Evolutionary conservation across 2,113 vertebrate species (phyloP).

Genomic region (Lamprologus speciosus): DNA sequence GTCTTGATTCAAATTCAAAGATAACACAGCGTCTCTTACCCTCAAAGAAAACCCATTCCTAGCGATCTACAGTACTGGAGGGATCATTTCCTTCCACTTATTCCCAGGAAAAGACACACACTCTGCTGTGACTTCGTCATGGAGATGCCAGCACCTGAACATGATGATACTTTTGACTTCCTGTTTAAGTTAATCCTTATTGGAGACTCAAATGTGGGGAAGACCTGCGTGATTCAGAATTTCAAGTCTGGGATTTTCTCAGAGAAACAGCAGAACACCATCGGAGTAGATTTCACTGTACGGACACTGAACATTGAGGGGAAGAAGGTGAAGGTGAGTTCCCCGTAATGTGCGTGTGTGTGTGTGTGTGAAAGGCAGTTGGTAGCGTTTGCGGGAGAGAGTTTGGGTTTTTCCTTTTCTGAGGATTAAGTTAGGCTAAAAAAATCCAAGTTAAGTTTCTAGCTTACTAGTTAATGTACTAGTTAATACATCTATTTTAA

Average conservation of each 20-base stretch:
- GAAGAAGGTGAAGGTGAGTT: conserved; percentile 87
- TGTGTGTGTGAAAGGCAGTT: neutral
- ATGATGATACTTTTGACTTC: conserved; percentile 87
- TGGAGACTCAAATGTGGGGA: conserved; percentile 94
- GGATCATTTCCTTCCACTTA: neutral
- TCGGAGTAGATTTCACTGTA: conserved; percentile 95
- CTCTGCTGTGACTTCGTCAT: conserved; percentile 40
- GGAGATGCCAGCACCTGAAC: conserved; percentile 64
- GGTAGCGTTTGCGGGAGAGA: accelerated
- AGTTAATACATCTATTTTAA: neutral
- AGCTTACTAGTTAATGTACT: neutral
- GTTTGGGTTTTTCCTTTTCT: neutral
- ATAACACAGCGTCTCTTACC: neutral
- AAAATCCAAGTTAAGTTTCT: neutral
- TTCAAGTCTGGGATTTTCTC: conserved; percentile 84
- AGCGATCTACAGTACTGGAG: neutral
- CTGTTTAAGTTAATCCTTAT: conserved; percentile 96
- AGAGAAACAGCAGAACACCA: conserved; percentile 90
- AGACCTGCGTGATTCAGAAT: conserved; percentile 92
- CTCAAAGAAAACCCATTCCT: neutral
- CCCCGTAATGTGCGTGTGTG: accelerated
- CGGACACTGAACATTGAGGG: conserved; percentile 83
- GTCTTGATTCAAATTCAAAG: neutral
- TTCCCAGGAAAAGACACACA: neutral
- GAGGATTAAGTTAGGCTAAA: accelerated